Conservation (phyloP, 37 sponge, comb jelly and placozoan species). For the Geodia barretti region DNA sequence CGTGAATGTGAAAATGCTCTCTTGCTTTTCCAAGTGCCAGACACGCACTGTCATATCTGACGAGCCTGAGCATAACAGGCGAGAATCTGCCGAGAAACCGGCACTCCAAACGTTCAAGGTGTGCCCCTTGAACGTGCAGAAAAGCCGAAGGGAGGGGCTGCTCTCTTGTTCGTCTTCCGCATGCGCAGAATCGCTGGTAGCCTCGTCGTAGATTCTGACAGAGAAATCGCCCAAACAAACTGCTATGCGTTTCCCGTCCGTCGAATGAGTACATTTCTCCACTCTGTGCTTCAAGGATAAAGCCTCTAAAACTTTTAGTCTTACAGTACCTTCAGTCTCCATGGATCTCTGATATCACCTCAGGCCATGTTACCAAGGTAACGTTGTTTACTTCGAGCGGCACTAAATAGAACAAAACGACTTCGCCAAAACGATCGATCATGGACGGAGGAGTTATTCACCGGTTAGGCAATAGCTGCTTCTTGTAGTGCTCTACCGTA, state of each 20-base stretch:
- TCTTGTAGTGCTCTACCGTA: neutral
- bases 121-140: constrained; percentile 13
- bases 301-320: neutral
- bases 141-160: neutral
- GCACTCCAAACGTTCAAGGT: constrained; percentile 16
- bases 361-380: constrained; percentile 3
- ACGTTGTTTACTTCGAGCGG: neutral
- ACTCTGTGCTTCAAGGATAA: neutral
- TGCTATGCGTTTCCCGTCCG: neutral
- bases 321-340: neutral
- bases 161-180: neutral
- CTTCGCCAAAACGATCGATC: no score
- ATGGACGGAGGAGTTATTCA: constrained; percentile 26
- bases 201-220: neutral
- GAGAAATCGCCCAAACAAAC: neutral
- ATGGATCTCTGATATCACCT: neutral
- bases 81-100: constrained; percentile 2
- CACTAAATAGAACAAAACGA: neutral
- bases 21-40: neutral
- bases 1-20: neutral
- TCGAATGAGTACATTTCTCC: neutral
- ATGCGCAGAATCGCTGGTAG: neutral
- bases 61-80: constrained; percentile 20
- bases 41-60: constrained; percentile 26
- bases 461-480: constrained; percentile 21